Evolutionary conservation across 2,888 invertebrate genomes (phyloP), one percentile per base, ranked within the genome.

Genomic region (Liposcelis brunnea): DNA sequence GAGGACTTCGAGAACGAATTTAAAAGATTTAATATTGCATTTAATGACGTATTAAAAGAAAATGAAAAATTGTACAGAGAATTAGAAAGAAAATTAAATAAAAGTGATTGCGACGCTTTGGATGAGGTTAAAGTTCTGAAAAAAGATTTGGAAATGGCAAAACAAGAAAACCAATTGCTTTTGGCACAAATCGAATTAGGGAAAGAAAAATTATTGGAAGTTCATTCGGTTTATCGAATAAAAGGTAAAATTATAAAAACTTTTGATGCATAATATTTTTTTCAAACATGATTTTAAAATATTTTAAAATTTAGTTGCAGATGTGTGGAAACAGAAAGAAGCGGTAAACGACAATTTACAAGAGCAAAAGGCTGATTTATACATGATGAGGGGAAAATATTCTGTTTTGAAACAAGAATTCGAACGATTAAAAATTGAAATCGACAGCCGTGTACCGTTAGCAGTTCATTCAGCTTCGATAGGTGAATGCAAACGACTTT

Each of bases 61-160:
- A 40, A 40, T 40, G 40, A 40, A 19, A 40, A 10, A n/a, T 21
- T 40, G 12, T 40, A 40, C 19, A 40, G 21, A 11, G 40, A 40
- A 11, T 19, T 40, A 18, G 40, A 40, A 40, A n/a, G 18, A 7
- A 40, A 40, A 19, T n/a, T 40, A 21, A 19, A 10, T 6, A n/a
- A 19, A 12, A 19, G 19, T 7, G 19, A 40, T 19, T 16, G 21
- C 12, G 21, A 19, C 19, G 16, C 19, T 18, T 19, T 40, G 19
- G 40, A 40, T 18, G 40, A 40, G 21, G 40, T 40, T 40, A 40
- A 40, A 7, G 4, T 14, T 5, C 16, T 40, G 19, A 14, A 19
- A 19, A 40, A 19, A 11, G 40, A 40, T 14, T 19, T 40, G 19
- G 19, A 40, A 19, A 19, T 19, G 12, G 19, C 40, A 8, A 19